Conservation (phyloP, 1,140 invertebrate genomes). For the Scaptomyza montana region DNA sequence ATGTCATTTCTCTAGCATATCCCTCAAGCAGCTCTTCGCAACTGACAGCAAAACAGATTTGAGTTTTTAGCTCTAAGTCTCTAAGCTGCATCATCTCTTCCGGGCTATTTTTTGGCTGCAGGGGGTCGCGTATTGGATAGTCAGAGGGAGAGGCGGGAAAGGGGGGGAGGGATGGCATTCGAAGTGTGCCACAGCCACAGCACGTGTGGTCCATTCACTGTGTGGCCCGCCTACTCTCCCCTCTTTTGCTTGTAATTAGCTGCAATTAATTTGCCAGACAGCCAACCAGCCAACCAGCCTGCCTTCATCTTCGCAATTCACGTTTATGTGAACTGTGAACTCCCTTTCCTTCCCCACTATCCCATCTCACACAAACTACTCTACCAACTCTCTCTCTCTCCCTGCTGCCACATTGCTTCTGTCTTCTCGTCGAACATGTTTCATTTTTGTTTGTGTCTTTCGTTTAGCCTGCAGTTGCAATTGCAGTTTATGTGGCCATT, state of each 20-base stretch:
- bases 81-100: constrained; percentile 68
- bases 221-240: neutral
- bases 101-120: constrained; percentile 46
- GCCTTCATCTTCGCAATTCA: too few relatives aligned
- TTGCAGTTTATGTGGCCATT: constrained; percentile 62
- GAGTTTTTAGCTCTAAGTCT: constrained; percentile 6
- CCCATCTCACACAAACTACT: neutral
- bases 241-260: constrained; percentile 59
- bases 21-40: neutral
- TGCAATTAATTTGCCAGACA: constrained; percentile 78
- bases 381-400: too few relatives aligned
- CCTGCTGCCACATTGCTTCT: too few relatives aligned
- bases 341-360: neutral
- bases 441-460: neutral
- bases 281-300: too few relatives aligned
- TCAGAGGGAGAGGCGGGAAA: too few relatives aligned
- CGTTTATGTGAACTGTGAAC: constrained; percentile 18
- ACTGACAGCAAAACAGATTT: constrained; percentile 1
- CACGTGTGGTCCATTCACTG: constrained; percentile 65
- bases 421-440: constrained; percentile 10
- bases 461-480: constrained; percentile 15
- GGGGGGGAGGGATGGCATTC: too few relatives aligned
- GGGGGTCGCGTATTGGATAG: too few relatives aligned
- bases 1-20: constrained; percentile 43
- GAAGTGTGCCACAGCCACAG: constrained; percentile 28